Evolutionary conservation across 2,797 vertebrate genomes (phyloP).

Genomic region (Falco biarmicus): DNA sequence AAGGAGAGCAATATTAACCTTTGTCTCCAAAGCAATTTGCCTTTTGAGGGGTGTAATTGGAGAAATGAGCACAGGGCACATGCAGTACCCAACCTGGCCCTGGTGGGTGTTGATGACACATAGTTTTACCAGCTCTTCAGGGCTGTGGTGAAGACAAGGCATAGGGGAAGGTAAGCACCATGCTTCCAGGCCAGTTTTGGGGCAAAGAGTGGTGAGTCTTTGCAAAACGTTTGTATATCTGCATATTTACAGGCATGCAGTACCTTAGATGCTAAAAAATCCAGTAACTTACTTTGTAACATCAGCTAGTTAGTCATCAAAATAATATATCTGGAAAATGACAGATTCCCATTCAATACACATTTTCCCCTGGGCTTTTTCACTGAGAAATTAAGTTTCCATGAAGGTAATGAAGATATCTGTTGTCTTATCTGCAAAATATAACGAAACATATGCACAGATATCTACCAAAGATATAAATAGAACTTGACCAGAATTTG

Average conservation of each 20-base stretch:
- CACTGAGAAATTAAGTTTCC: neutral
- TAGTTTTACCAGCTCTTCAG: neutral
- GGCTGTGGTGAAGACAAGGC: neutral
- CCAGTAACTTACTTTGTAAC: neutral
- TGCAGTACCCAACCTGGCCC: too few species aligned
- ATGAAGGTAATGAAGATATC: neutral
- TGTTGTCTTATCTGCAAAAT: neutral
- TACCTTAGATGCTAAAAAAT: neutral
- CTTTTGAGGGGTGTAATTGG: rapidly evolving
- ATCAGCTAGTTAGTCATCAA: neutral
- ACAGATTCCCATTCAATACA: neutral
- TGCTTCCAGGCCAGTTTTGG: neutral
- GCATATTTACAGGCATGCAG: neutral
- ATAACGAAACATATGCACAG: neutral
- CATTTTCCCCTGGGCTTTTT: neutral
- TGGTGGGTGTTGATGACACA: rapidly evolving
- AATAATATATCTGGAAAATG: neutral
- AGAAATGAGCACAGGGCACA: neutral
- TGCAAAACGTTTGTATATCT: neutral
- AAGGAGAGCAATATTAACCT: neutral
- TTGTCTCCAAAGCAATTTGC: neutral
- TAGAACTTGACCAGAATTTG: neutral
- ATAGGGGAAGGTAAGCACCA: neutral
- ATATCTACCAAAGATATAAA: neutral
- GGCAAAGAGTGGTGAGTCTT: neutral